Base-by-base conservation (phyloP, 2,888 invertebrate species). In the Liodrosophila aerea region DNA sequence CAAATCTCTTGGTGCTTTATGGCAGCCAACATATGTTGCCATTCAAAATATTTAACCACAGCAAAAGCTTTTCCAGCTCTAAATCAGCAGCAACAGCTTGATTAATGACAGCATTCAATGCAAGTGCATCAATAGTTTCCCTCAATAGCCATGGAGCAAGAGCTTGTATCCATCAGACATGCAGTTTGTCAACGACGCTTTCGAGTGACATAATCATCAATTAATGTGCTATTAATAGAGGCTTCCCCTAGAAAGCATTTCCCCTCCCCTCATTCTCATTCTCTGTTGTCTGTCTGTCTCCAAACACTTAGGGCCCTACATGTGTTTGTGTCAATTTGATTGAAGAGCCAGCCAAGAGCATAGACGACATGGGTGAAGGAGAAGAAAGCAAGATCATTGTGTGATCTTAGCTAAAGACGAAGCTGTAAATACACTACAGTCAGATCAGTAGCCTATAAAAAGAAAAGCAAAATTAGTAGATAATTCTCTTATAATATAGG, bases 131-230 rank as follows among this genome's bases (percentile, higher is more conserved):
- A 57, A 73, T 62, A 69, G 53, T 62, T 81, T 64, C 51, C 43
- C 15, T 45, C 33, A 34, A 36, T 46, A 16, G 52, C 37, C 29
- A 47, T 58, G 46, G 51, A 41, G 46, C 13, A n/a, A n/a, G n/a
- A 29, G 60, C 62, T 50, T 76, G 77, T 81, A 72, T 66, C 76
- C 74, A 85, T 80, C 81, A 80, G 80, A 68, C 69, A 64, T 45
- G 73, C 69, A 78, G 85, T 78, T 83, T 85, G 78, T 88, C 87
- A 87, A 88, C 86, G 87, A 86, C 87, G 77, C 76, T 78, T 78
- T 73, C 84, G 75, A 82, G 76, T 85, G 85, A 84, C 87, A 88
- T 84, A 82, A 87, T 86, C 87, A 87, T 87, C 88, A 88, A 87
- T 87, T 88, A 87, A 87, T 80, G 74, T 67, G 64, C 73, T 87